phyloP scores from a whole-genome alignment of 2,113 vertebrate species.

The Channa argus region DNA sequence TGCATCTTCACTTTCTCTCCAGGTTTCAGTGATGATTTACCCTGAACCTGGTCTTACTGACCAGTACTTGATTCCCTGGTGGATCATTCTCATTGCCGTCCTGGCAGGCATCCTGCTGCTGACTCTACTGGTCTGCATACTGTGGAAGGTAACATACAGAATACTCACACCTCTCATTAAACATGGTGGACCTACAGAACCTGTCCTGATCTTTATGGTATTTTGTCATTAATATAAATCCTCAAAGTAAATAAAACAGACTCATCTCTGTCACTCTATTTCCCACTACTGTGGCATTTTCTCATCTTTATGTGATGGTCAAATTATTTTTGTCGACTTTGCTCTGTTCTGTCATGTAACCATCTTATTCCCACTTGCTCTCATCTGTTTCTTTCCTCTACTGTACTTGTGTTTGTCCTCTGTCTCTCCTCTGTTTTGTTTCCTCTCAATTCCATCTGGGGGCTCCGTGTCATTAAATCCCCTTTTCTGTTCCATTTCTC shows the following conservation, averaged over 20 bases:
- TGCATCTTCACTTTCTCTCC: not conserved
- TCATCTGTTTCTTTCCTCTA: slow-evolving; percentile 36
- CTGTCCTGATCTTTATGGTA: no score
- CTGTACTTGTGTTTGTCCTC: slow-evolving; percentile 39
- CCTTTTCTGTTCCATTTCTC: slow-evolving; percentile 22
- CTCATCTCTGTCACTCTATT: not conserved
- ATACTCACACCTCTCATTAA: not conserved
- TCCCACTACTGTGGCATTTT: not conserved
- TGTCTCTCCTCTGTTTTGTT: slow-evolving; percentile 24
- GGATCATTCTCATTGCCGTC: slow-evolving; percentile 91
- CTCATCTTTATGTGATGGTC: not conserved
- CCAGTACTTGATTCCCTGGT: slow-evolving; percentile 89
- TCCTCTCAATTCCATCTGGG: slow-evolving; percentile 30
- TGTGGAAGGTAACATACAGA: slow-evolving; percentile 90
- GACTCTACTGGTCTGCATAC: slow-evolving; percentile 86
- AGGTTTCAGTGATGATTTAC: slow-evolving; percentile 91
- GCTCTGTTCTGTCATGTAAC: slow-evolving; percentile 48
- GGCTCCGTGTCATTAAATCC: not conserved
- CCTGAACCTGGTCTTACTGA: slow-evolving; percentile 85
- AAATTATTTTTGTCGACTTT: slow-evolving; percentile 19
- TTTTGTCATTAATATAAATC: no score
- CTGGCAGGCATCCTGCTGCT: slow-evolving; percentile 89
- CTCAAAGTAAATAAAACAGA: not conserved
- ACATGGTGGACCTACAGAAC: no score
- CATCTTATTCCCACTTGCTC: slow-evolving; percentile 38